These are phyloP conservation scores for Geotrupes spiniger DNA, from an alignment of 2,888 invertebrate species.

Conservation along the genomic window DNA sequence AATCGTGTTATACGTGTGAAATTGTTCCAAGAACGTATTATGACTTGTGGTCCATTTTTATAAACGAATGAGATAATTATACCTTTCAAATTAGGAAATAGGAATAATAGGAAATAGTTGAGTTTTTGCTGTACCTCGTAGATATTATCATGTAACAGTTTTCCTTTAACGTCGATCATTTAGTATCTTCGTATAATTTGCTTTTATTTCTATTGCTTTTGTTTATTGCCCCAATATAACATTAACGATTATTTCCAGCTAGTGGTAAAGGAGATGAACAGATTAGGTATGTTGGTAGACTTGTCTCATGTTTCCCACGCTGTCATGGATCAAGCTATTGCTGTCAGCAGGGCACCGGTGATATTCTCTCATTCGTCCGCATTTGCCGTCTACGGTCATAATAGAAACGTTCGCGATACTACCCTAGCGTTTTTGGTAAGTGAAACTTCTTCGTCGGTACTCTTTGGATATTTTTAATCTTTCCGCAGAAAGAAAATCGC, in stretches of 20 bases:
- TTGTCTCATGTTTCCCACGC: constrained; percentile 58
- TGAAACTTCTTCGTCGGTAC: constrained; percentile 17
- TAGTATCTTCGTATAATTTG: constrained; percentile 2
- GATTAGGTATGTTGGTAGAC: constrained; percentile 64
- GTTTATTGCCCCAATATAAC: too few species aligned
- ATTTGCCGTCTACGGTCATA: constrained; percentile 52
- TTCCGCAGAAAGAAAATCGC: constrained; percentile 59
- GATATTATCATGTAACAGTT: not conserved
- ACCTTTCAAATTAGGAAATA: too few species aligned
- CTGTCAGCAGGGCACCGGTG: constrained; percentile 55
- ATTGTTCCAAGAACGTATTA: too few species aligned
- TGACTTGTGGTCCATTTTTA: too few species aligned
- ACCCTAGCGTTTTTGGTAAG: constrained; percentile 54
- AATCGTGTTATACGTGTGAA: too few species aligned
- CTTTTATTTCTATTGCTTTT: not conserved
- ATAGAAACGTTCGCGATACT: constrained; percentile 61
- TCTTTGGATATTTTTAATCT: not conserved
- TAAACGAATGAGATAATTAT: too few species aligned
- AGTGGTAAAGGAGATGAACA: constrained; percentile 62
- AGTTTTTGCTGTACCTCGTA: too few species aligned
- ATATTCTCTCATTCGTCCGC: constrained; percentile 63
- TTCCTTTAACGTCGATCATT: not conserved
- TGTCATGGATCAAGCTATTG: constrained; percentile 57
- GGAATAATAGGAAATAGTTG: too few species aligned
- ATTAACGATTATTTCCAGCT: constrained; percentile 47